phyloP scores from a whole-genome alignment of 2,888 invertebrate genomes.

The Drosophila mulleri region DNA sequence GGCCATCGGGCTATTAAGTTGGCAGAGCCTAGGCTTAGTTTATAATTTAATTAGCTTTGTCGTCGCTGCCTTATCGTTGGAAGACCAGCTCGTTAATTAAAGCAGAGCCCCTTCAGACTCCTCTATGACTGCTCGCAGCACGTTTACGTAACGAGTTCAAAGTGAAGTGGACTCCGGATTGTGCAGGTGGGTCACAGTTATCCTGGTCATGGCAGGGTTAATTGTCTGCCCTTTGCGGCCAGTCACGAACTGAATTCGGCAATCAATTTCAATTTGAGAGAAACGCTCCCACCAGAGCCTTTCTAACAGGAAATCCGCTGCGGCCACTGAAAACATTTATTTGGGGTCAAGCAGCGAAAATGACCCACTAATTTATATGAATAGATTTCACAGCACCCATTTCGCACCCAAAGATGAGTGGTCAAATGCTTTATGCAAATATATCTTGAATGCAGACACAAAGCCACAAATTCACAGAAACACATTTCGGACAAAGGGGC shows the following conservation, averaged over 20 bases:
- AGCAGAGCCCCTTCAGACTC: conserved; percentile 10
- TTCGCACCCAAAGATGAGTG: conserved; percentile 64
- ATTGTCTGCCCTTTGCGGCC: conserved; percentile 65
- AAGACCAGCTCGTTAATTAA: conserved; percentile 61
- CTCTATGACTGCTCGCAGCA: background rate
- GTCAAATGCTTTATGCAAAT: conserved; percentile 72
- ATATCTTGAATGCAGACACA: conserved; percentile 29
- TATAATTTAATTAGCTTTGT: conserved; percentile 76
- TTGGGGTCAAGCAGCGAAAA: conserved; percentile 56
- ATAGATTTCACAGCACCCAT: conserved; percentile 70
- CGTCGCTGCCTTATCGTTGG: conserved; percentile 53
- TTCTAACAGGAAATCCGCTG: conserved; percentile 78
- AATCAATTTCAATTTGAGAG: conserved; percentile 64
- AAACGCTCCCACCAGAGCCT: conserved; percentile 59
- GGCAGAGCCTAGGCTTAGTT: conserved; percentile 38
- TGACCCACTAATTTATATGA: conserved; percentile 69
- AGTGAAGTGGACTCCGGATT: conserved; percentile 35
- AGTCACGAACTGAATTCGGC: conserved; percentile 66
- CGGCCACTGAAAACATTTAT: conserved; percentile 42
- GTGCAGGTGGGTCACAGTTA: conserved; percentile 62
- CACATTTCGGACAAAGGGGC: background rate
- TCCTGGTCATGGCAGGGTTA: conserved; percentile 57
- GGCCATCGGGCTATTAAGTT: background rate
- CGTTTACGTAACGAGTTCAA: conserved; percentile 69
- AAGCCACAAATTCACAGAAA: conserved; percentile 27